Evolutionary conservation across 1,140 invertebrate species (phyloP).

Genomic region (Oncopeltus fasciatus): DNA sequence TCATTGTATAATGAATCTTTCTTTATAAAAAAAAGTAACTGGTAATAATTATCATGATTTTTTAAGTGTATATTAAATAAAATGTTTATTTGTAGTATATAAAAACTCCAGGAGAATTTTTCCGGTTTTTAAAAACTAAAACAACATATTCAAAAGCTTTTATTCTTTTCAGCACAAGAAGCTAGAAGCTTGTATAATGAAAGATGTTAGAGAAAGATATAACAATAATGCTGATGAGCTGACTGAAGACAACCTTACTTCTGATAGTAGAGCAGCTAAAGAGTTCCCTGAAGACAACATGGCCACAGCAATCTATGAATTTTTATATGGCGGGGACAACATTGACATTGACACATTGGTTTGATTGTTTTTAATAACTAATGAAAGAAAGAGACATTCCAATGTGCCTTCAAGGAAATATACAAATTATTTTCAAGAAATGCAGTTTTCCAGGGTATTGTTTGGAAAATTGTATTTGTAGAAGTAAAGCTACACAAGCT

Average conservation of each 20-base stretch:
- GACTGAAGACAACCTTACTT: conserved; percentile 30
- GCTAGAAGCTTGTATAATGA: conserved; percentile 50
- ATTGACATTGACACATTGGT: conserved; percentile 14
- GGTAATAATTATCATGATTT: too few relatives aligned
- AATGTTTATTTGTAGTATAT: not conserved
- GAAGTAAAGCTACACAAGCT: too few relatives aligned
- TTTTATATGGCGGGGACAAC: conserved; percentile 18
- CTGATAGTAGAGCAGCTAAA: conserved; percentile 12
- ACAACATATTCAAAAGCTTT: too few relatives aligned
- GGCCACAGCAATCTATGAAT: conserved; percentile 19
- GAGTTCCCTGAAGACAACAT: conserved; percentile 15
- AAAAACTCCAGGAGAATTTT: not conserved
- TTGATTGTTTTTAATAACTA: too few relatives aligned
- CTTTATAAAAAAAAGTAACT: too few relatives aligned
- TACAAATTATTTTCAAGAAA: too few relatives aligned
- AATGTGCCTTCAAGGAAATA: too few relatives aligned
- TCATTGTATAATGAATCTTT: too few relatives aligned
- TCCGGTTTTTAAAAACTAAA: not conserved
- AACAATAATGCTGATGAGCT: conserved; percentile 35
- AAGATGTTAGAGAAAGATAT: conserved; percentile 46
- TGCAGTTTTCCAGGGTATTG: too few relatives aligned
- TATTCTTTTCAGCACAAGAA: conserved; percentile 40
- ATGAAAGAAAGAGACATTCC: too few relatives aligned
- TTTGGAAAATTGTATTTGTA: too few relatives aligned
- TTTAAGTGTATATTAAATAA: not conserved